Percentiles rank a stretch among this genome's conserved stretches.
Conservation (phyloP, 2,113 vertebrate genomes). For the Laticauda colubrina region DNA sequence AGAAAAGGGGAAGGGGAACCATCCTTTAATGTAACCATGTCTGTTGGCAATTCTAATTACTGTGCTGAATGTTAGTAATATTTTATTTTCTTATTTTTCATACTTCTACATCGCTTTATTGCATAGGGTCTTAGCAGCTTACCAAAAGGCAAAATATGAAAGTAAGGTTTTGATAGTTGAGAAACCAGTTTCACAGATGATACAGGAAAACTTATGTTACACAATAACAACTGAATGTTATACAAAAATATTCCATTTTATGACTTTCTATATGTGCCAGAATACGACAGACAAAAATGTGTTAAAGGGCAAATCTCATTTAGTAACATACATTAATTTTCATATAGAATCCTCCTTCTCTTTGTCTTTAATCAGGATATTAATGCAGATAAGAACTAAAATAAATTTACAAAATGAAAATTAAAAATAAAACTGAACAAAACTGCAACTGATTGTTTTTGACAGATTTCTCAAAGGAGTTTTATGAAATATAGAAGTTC, state of each 20-base stretch:
- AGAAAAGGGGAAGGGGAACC: background rate
- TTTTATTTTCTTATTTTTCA: background rate
- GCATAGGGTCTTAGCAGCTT: background rate
- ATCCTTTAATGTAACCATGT: constrained; percentile 7
- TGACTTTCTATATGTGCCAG: background rate
- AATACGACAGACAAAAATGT: background rate
- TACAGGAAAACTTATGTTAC: background rate
- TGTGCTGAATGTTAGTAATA: constrained; percentile 29
- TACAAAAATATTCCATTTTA: background rate
- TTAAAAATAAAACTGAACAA: background rate
- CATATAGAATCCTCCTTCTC: background rate
- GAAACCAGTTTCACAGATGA: background rate
- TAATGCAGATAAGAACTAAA: background rate
- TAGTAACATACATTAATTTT: background rate
- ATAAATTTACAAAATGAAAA: background rate
- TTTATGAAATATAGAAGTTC: background rate
- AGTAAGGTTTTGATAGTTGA: background rate
- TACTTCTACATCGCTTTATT: background rate
- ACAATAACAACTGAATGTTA: background rate
- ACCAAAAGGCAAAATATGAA: background rate
- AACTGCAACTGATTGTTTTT: background rate
- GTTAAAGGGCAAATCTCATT: background rate
- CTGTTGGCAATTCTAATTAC: constrained; percentile 25
- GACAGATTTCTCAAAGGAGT: background rate
- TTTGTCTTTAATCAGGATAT: background rate